Evolutionary conservation across 2,888 invertebrate genomes (phyloP).

Genomic region (Elmis aenea): DNA sequence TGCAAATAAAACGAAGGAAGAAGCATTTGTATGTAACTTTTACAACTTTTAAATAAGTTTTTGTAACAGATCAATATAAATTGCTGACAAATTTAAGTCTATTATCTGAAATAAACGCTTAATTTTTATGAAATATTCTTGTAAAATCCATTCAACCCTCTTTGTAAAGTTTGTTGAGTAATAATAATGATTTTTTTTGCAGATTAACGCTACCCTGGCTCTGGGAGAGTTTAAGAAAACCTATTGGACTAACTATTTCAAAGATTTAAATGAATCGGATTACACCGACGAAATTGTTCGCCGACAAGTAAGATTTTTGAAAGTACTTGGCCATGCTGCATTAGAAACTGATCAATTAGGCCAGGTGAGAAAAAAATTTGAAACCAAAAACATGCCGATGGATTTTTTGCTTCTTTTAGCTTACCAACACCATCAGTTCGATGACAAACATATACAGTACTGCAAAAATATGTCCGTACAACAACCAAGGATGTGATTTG

Average conservation of each 20-base stretch:
- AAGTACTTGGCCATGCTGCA: constrained; percentile 44
- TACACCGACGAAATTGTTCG: constrained; percentile 38
- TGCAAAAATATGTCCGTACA: constrained; percentile 39
- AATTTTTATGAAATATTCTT: too few species aligned
- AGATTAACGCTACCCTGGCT: constrained; percentile 5
- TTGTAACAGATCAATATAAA: too few species aligned
- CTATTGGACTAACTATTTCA: constrained; percentile 37
- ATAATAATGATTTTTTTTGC: too few species aligned
- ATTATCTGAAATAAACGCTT: too few species aligned
- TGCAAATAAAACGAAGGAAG: constrained; percentile 1
- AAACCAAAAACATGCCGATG: background rate
- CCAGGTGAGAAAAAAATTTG: background rate
- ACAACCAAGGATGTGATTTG: constrained; percentile 30
- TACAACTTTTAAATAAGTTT: too few species aligned
- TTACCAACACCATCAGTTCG: constrained; percentile 9
- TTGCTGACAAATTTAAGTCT: too few species aligned
- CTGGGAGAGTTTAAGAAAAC: constrained; percentile 36
- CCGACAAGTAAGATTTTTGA: constrained; percentile 44
- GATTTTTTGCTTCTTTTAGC: constrained; percentile 7
- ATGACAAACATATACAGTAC: constrained; percentile 34
- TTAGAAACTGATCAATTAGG: constrained; percentile 35
- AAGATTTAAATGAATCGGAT: constrained; percentile 30
- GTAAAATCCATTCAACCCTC: too few species aligned
- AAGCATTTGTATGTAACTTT: too few species aligned
- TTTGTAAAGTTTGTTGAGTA: too few species aligned